These are phyloP conservation scores for Cyprinodon diabolis DNA, from an alignment of 2,797 vertebrate genomes.

Conservation along the genomic window DNA sequence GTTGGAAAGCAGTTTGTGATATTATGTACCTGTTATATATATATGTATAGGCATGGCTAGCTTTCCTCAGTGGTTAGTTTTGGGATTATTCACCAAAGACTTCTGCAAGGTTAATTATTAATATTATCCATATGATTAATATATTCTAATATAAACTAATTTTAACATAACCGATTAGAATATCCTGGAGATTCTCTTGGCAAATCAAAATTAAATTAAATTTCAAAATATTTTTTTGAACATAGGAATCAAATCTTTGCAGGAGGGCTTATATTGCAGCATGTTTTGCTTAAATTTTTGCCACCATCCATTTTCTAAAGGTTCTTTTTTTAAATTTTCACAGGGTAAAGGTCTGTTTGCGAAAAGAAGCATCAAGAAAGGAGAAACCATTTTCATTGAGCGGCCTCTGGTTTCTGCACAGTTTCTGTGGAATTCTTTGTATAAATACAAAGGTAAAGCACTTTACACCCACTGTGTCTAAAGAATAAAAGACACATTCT, in stretches of 20 bases:
- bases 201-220: background rate
- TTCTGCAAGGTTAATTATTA: background rate
- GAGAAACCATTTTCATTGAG: slow-evolving; percentile 89
- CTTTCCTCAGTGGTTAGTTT: background rate
- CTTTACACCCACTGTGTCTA: background rate
- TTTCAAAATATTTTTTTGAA: too few species aligned
- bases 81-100: background rate
- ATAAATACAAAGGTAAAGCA: slow-evolving; percentile 91
- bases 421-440: slow-evolving; percentile 96
- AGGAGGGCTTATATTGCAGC: background rate
- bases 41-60: too few species aligned
- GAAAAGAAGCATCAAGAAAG: slow-evolving; percentile 87
- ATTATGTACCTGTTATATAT: background rate
- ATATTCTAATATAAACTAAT: too few species aligned
- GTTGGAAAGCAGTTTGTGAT: background rate
- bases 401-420: slow-evolving; percentile 90
- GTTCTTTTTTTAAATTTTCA: slow-evolving; percentile 7
- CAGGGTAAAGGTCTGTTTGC: slow-evolving; percentile 96
- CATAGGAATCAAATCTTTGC: background rate
- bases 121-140: too few species aligned
- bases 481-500: background rate
- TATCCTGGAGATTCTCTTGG: background rate
- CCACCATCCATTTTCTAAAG: background rate
- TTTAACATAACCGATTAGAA: too few species aligned
- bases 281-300: background rate